These are phyloP conservation scores for Ferdinandea cuprea DNA, from an alignment of 2,888 invertebrate genomes.

Conservation along the genomic window DNA sequence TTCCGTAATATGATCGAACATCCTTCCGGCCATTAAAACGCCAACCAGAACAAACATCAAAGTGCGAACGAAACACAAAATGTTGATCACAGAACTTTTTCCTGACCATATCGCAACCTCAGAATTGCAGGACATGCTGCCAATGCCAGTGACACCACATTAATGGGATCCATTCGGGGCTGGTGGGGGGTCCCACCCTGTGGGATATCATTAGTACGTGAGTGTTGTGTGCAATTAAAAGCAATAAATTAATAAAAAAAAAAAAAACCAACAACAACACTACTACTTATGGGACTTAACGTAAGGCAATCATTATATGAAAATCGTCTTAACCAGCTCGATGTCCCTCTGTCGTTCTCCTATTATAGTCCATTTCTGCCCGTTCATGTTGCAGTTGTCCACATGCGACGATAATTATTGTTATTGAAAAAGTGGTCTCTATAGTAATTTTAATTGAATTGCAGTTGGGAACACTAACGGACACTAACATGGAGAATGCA, in stretches of 20 bases:
- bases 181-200: conserved; percentile 1
- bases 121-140: conserved; percentile 8
- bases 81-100: not conserved
- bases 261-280: too few relatives aligned
- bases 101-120: conserved; percentile 14
- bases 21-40: conserved; percentile 34
- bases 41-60: conserved; percentile 37
- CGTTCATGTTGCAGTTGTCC: conserved; percentile 25
- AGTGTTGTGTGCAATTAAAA: conserved; percentile 60
- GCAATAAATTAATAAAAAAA: conserved; percentile 58
- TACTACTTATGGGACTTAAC: conserved; percentile 58
- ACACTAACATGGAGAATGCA: not conserved
- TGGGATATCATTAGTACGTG: conserved; percentile 55
- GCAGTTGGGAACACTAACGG: conserved; percentile 33
- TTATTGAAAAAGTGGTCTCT: conserved; percentile 53
- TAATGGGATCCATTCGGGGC: conserved; percentile 29
- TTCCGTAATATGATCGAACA: conserved; percentile 7
- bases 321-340: conserved; percentile 42
- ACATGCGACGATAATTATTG: conserved; percentile 56
- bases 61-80: conserved; percentile 37
- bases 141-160: conserved; percentile 30
- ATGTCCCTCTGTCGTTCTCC: conserved; percentile 5
- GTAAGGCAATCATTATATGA: conserved; percentile 51
- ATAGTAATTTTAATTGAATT: conserved; percentile 63
- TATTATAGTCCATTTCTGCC: not conserved